Evolutionary conservation across 1,140 invertebrate species (phyloP), one percentile per base, ranked within the genome.

Genomic region (Bradysia coprophila): DNA sequence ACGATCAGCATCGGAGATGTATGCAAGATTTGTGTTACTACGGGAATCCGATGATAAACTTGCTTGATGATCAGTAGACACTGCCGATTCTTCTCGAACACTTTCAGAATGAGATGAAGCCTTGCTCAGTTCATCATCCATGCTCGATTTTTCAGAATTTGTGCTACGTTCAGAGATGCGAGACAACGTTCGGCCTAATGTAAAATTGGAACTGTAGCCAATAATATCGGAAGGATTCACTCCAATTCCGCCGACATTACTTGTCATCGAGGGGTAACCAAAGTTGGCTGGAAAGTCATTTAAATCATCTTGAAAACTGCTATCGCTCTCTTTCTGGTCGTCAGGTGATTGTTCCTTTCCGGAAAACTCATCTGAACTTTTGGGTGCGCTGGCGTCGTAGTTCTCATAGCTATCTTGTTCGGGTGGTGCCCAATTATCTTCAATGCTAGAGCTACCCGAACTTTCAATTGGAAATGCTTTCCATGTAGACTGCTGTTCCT

Each of bases 101-200:
- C 81, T 85, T 33, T 83, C 78, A 5, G 81, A 84, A 22, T 39
- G 38, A 4, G 75, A 76, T 23, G 77, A 81, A 1, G 78, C 80
- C 62, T 86, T 86, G 21, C 82, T 84, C 0, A 83, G 82, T 59
- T 87, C 83, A 52, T 87, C 83, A 45, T 86, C 73, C 47, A 81
- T 75, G 46, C 67, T 71, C 39, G 76, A 78, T 54, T 81, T 78
- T 51, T 87, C 84, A 1, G 84, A 89, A 13, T 83, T 82, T 8
- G 84, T 88, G 45, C 83, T 87, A 19, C 83, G 66, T 62, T 90
- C 85, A 3, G 82, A 87, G 51, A 90, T 90, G 40, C 84, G 65
- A 2, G 83, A 88, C 16, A 89, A 64, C 0, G 85, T 89, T 24
- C 85, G 58, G 0, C 72, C 66, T 41, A 81, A 59, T 20, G 74